These are phyloP conservation scores for Oreohelix idahoensis DNA, from an alignment of 1,140 invertebrate genomes.

Conservation along the genomic window DNA sequence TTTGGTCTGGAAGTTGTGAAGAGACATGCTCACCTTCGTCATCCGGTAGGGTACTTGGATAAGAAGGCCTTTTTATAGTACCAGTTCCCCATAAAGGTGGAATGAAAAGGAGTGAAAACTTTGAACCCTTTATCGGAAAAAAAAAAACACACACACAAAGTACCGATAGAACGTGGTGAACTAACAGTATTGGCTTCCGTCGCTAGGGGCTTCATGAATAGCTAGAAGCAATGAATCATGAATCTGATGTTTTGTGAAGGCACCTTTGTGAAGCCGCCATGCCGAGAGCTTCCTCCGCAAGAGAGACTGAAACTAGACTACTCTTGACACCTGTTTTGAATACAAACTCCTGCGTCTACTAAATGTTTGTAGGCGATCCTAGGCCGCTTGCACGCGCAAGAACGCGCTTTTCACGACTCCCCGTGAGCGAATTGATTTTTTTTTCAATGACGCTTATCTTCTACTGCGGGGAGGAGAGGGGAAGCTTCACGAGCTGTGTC, in stretches of 20 bases:
- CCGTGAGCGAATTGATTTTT: background rate
- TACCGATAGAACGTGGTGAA: no score
- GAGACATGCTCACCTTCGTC: no score
- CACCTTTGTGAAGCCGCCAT: background rate
- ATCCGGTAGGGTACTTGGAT: no score
- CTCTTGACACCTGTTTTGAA: slow-evolving; percentile 12
- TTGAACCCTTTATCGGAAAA: no score
- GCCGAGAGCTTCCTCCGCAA: background rate
- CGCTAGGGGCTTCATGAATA: background rate
- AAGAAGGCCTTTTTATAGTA: no score
- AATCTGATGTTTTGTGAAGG: background rate
- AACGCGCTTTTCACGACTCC: background rate
- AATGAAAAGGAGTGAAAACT: no score
- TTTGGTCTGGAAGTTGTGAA: no score
- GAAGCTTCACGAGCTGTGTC: no score
- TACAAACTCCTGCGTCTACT: background rate
- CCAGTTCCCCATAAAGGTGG: no score
- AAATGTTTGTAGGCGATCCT: background rate
- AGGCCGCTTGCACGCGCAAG: background rate
- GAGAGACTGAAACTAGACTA: slow-evolving; percentile 1
- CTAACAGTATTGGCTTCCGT: background rate
- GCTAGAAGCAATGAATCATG: background rate
- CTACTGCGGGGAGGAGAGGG: no score
- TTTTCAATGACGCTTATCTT: no score
- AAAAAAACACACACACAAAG: no score